Base-by-base conservation (phyloP, 1,140 invertebrate genomes). In the Dendroctonus ponderosae region DNA sequence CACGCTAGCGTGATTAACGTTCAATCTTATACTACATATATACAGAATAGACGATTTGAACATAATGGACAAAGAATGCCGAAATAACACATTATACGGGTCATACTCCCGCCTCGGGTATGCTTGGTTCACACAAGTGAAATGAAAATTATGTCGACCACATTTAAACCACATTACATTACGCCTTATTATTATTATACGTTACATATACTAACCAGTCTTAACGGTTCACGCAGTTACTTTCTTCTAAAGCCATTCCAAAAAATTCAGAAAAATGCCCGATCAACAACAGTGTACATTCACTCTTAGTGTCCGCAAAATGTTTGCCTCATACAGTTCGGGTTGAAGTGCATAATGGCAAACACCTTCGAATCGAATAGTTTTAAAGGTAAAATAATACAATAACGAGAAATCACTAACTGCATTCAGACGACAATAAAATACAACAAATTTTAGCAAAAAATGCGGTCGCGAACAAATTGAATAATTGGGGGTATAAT, bases 141-240 rank as follows among this genome's bases (percentile, higher is more conserved):
- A 46, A 46, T 3, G 44, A 9, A 46, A 46, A 11, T 1, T 46
- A 1, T 46, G 9, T 46, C 26, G 26, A 26, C 26, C 26, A 26
- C 26, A 26, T 4, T 46, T 11, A 46, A 46, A 9, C 9, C 44
- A 46, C 12, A 46, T 9, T 11, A 11, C 9, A 46, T 46, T 1
- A 12, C 44, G 44, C 44, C 12, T 11, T 11, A 46, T 4, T 11
- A 46, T 4, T 11, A 46, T 46, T 11, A 11, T 4, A 46, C 9
- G 9, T 11, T 11, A 11, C 9, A 46, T 46, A 70, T 62, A 51
- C 74, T 76, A 77, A 76, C 74, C 75, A 77, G 75, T 77, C 75
- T 77, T 77, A 73, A 74, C 68, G 67, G 71, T 70, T 74, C 72
- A 75, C 73, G 66, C 73, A 72, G 69, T 71, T 75, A 38, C 38